Percentiles rank a stretch among this genome's conserved stretches.
Conservation (phyloP, 2,888 invertebrate genomes). For the Dryococelus australis region DNA sequence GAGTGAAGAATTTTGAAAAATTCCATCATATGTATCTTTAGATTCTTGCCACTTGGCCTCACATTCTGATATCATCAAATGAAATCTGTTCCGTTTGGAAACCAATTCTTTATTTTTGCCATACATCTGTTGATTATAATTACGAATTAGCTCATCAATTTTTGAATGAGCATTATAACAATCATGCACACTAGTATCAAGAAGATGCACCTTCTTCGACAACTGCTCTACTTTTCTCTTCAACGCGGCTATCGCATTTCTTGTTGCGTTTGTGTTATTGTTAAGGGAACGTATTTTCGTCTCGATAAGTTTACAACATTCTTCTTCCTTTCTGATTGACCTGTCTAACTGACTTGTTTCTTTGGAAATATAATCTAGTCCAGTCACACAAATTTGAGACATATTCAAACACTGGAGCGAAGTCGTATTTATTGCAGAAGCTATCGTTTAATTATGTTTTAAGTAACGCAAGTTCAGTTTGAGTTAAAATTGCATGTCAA, state of each 20-base stretch:
- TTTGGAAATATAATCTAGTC: neutral
- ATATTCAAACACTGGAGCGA: neutral
- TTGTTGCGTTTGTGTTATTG: neutral
- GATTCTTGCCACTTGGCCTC: neutral
- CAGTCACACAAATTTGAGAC: neutral
- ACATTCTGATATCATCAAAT: neutral
- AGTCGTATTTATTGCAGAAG: no score
- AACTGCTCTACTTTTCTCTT: neutral
- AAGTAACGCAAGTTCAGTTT: no score
- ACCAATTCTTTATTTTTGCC: neutral
- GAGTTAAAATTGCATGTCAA: no score
- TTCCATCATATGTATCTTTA: neutral
- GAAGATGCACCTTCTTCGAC: neutral
- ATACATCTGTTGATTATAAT: neutral
- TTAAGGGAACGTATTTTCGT: neutral
- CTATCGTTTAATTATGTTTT: no score
- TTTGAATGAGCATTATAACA: neutral
- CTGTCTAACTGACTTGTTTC: neutral
- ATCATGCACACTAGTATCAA: neutral
- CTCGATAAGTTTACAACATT: neutral
- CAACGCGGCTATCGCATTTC: neutral
- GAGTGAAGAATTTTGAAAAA: neutral
- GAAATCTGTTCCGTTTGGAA: neutral
- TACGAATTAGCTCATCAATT: neutral
- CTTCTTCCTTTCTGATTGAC: neutral